phyloP scores from a whole-genome alignment of 2,797 vertebrate species.

The Hapalemur alaotrensis region DNA sequence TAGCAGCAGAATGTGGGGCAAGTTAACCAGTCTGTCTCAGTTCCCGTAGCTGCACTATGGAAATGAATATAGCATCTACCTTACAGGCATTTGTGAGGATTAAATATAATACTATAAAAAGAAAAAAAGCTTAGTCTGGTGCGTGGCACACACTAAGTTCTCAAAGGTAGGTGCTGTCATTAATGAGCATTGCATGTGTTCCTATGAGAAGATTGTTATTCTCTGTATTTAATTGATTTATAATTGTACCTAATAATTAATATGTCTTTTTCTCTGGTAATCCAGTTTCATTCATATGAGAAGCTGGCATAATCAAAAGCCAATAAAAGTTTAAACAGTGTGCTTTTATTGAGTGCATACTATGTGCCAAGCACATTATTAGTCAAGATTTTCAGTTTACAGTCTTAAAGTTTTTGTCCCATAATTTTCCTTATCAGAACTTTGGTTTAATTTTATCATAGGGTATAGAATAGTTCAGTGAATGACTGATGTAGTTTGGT shows the following conservation, averaged over 20 bases:
- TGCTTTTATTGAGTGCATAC: slow-evolving; percentile 5
- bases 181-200: not conserved
- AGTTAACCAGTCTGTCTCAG: not conserved
- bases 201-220: slow-evolving; percentile 34
- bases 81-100: not conserved
- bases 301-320: slow-evolving; percentile 25
- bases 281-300: not conserved
- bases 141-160: not conserved
- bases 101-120: not conserved
- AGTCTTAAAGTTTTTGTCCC: not conserved
- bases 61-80: not conserved
- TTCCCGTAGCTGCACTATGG: not conserved
- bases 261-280: not conserved
- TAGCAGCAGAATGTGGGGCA: not conserved
- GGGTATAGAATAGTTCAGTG: not conserved
- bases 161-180: slow-evolving; percentile 6
- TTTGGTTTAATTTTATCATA: slow-evolving; percentile 16
- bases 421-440: not conserved
- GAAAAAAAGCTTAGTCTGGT: not conserved
- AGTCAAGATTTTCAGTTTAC: not conserved
- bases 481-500: not conserved
- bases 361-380: not conserved
- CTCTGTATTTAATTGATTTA: slow-evolving; percentile 9
- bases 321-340: not conserved
- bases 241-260: slow-evolving; percentile 21